phyloP scores from a whole-genome alignment of 2,797 vertebrate species.

The Mormyrops boulengeri region DNA sequence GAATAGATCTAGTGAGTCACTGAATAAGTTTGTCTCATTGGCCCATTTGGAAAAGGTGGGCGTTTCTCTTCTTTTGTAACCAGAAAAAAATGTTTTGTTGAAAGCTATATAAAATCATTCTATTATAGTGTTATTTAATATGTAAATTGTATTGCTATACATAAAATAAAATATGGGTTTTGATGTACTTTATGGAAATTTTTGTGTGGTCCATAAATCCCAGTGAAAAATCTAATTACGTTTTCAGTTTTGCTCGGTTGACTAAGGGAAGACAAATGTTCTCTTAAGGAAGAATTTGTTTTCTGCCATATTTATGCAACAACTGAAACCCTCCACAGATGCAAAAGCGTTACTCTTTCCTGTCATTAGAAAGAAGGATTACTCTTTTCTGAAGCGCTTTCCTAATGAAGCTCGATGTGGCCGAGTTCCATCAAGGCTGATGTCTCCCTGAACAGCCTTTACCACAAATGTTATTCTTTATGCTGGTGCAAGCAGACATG shows the following conservation, averaged over 20 bases:
- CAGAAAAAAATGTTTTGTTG: conserved; percentile 73
- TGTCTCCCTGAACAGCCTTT: background rate
- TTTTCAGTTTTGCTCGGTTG: background rate
- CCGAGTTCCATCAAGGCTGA: background rate
- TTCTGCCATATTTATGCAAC: background rate
- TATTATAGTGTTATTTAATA: conserved; percentile 99
- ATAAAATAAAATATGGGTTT: conserved; percentile 99
- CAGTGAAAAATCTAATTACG: background rate
- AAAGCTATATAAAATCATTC: conserved; percentile 92
- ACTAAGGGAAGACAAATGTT: background rate
- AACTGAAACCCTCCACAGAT: background rate
- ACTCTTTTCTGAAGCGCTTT: background rate
- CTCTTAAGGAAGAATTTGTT: background rate
- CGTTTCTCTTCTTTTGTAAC: conserved; percentile 72
- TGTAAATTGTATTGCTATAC: conserved; percentile 99
- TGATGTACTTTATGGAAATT: conserved; percentile 76
- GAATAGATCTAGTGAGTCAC: conserved; percentile 71
- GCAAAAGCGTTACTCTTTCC: background rate
- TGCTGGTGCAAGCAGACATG: background rate
- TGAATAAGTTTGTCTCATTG: conserved; percentile 67
- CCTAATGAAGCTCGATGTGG: background rate
- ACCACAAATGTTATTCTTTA: background rate
- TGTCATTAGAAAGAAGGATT: background rate
- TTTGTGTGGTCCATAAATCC: conserved; percentile 28
- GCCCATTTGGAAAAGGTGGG: conserved; percentile 66